phyloP scores from a whole-genome alignment of 1,140 invertebrate species.

The Amyelois transitella region DNA sequence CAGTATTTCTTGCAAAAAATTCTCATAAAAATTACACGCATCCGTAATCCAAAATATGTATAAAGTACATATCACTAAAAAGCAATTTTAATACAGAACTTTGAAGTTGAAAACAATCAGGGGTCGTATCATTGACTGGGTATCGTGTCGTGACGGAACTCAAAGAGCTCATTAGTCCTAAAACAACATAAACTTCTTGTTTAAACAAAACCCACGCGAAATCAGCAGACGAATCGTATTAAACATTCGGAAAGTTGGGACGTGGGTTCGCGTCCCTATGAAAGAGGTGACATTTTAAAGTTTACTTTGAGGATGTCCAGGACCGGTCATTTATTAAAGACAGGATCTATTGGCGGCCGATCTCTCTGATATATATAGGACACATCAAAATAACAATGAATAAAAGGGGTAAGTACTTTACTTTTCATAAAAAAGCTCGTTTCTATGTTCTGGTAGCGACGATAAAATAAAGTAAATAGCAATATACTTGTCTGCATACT shows the following conservation, averaged over 20 bases:
- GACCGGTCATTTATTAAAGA: background rate
- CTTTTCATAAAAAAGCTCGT: no score
- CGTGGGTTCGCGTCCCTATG: constrained; percentile 8
- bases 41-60: background rate
- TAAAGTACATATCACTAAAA: background rate
- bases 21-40: no score
- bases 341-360: background rate
- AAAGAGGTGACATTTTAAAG: constrained; percentile 6
- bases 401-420: background rate
- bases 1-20: no score
- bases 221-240: constrained; percentile 19
- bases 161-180: constrained; percentile 55
- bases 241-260: constrained; percentile 7
- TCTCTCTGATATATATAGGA: no score
- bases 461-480: no score
- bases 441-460: no score
- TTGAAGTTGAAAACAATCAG: constrained; percentile 2
- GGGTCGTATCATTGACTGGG: constrained; percentile 18
- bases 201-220: constrained; percentile 25
- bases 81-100: background rate
- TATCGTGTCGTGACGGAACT: constrained; percentile 38
- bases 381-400: background rate
- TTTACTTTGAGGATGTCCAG: background rate
- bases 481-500: no score
- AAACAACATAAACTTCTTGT: constrained; percentile 54